Evolutionary conservation across 2,797 vertebrate species (phyloP), one percentile per base, ranked within the genome.

Genomic region (Danio choprae): DNA sequence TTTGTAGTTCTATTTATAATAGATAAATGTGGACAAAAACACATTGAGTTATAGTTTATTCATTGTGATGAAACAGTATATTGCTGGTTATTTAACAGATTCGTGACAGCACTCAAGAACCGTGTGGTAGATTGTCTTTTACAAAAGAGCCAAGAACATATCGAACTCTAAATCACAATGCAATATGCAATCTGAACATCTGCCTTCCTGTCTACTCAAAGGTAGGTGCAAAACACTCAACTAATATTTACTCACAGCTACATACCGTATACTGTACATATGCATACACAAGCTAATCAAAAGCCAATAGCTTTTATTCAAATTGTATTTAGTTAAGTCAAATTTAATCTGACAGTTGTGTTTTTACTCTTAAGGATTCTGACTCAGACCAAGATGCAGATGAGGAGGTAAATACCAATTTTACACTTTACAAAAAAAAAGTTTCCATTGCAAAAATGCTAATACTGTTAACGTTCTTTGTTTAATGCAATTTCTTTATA

Each of bases 101-200:
- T 63, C 93, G 98, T 67, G 98, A 99, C 84, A 96, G 95, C 9
- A 96, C 97, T 67, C 98, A 99, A 90, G 98, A 99, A 79, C 95
- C 98, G 22, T 98, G 98, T 11, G 98, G 98, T 74, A 94, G 98
- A 55, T 90, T 99, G 53, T 98, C 97, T 0, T 99, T 99, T 88
- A 98, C 97, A 88, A 99, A 98, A 90, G 98, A 99, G 73, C 96
- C 97, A 3, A 96, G 98, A 87, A 97, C 96, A 0, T 96, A 97
- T 48, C 94, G 97, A 83, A 97, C 95, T 88, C 93, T 99, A 53
- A 96, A 97, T 88, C 96, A 97, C 88, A 98, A 96, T 88, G 98
- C 98, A 74, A 98, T 99, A 89, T 99, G 98, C 90, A 99, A 99
- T 90, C 93, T 99, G 79, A 99, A 99, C 91, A 98, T 99, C 90